Evolutionary conservation across 2,113 vertebrate species (phyloP), one percentile per base, ranked within the genome.

Genomic region (Orycteropus afer): DNA sequence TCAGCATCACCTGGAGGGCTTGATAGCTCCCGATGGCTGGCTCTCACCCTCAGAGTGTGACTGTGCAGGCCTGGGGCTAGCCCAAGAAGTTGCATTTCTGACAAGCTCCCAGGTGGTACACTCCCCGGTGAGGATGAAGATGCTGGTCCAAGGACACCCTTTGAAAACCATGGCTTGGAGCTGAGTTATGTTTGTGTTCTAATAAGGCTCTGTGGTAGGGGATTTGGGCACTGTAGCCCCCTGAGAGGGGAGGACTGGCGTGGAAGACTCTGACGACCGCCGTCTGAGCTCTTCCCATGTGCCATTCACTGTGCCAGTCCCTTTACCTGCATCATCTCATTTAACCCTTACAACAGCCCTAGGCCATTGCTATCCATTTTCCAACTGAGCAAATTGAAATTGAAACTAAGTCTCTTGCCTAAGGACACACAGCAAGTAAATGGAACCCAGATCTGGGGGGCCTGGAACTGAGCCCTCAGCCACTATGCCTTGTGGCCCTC

Each of bases 221-320:
- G 83, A 29, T 12, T 49, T 11, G 0, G 2, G 49, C 3, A 0
- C 57, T 25, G 20, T 5, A 0, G 49, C 29, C 3, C 22, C 17
- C 9, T 3, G 20, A 12, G 10, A 8, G 37, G 20, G 34, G 53
- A n/a, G 8, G 15, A 17, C 4, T 45, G 2, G 20, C 23, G 0
- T 1, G 29, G 32, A 40, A 14, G 67, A 32, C 37, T 49, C n/a
- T 23, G 45, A 18, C 22, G 5, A 0, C 79, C 32, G 25, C 55
- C 13, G 20, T 51, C 57, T 37, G 55, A 67, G 49, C 34, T 71
- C 40, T 67, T 27, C 25, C 51, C 42, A 12, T 10, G 3, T 25
- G 27, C 27, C 17, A 7, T 40, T 85, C 47, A 3, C n/a, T 37
- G 20, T 49, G 51, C 51, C 34, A n/a, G n/a, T 51, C 34, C 29